Evolutionary conservation across 2,113 vertebrate genomes (phyloP).

Genomic region (Hemibagrus wyckioides): DNA sequence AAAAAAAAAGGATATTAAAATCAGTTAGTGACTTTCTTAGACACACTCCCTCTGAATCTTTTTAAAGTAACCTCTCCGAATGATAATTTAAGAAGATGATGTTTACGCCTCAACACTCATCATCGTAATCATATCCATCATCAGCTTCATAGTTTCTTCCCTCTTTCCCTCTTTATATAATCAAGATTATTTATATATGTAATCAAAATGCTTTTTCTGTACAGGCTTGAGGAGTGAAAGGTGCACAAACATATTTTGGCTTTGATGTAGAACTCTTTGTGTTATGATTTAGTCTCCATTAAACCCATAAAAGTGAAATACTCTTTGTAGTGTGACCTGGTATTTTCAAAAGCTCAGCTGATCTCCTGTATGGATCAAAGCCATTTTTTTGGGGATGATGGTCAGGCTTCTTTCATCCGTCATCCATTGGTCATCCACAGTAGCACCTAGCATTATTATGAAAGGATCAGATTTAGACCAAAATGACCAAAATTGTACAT

Average conservation of each 20-base stretch:
- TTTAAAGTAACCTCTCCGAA: slow-evolving; percentile 4
- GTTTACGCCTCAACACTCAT: not conserved
- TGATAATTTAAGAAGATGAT: slow-evolving; percentile 17
- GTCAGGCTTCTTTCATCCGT: slow-evolving; percentile 10
- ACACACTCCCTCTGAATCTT: not conserved
- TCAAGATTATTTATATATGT: slow-evolving; percentile 1
- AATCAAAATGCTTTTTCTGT: slow-evolving; percentile 6
- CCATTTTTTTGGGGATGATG: slow-evolving; percentile 6
- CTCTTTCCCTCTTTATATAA: not conserved
- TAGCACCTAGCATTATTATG: not conserved
- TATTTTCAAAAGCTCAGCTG: slow-evolving; percentile 20
- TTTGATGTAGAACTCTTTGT: slow-evolving; percentile 7
- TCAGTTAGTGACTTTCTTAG: not conserved
- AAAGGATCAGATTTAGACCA: slow-evolving; percentile 2
- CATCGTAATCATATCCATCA: not conserved
- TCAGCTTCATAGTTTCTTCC: not conserved
- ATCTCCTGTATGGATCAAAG: slow-evolving; percentile 23
- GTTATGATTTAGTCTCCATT: not conserved
- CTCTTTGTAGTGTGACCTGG: slow-evolving; percentile 23
- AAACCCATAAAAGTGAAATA: not conserved
- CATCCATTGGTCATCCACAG: not conserved
- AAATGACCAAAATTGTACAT: not conserved
- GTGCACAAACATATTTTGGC: not conserved
- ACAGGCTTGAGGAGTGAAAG: not conserved
- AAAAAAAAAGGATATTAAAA: slow-evolving; percentile 1